Conservation (phyloP, 2,888 invertebrate genomes). For the Heliconius erato region DNA sequence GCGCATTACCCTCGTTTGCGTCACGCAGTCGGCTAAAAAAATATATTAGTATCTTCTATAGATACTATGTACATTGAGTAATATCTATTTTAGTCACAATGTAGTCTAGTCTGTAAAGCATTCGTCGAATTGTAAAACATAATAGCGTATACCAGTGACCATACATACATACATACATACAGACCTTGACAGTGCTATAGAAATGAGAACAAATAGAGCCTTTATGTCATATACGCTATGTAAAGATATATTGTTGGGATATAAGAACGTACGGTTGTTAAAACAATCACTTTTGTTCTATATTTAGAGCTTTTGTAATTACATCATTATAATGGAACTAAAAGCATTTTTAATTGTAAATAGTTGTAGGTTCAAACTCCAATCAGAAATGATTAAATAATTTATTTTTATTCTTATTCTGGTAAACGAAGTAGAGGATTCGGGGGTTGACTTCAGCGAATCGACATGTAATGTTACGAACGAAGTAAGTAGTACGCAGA, state of each 20-base stretch:
- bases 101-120: background rate
- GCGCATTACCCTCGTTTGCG: no score
- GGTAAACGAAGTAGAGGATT: no score
- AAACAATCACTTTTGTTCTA: background rate
- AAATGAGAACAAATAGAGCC: background rate
- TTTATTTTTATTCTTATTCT: no score
- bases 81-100: slow-evolving; percentile 20
- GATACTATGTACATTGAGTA: background rate
- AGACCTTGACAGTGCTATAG: slow-evolving; percentile 13
- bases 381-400: no score
- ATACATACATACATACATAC: background rate
- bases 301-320: background rate
- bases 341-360: no score
- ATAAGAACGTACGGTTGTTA: background rate
- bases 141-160: background rate
- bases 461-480: no score
- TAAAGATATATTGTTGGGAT: slow-evolving; percentile 6
- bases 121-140: background rate
- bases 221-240: background rate
- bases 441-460: no score
- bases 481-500: no score
- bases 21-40: no score
- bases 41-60: background rate
- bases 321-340: background rate
- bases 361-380: no score